Conservation (phyloP, 1,140 invertebrate species). For the Panagrolaimus sp. region DNA sequence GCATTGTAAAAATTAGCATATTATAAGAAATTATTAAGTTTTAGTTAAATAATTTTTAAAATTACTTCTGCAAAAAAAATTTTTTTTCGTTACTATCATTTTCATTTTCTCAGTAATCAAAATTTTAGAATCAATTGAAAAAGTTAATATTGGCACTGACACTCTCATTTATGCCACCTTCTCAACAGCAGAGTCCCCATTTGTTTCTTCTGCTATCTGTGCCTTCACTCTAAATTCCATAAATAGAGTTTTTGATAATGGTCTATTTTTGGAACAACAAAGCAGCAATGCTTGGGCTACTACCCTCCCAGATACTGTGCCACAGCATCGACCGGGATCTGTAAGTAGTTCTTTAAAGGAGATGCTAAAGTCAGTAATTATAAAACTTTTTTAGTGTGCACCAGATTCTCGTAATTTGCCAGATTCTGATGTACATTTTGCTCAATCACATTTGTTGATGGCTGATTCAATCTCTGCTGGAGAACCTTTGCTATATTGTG, state of each 20-base stretch:
- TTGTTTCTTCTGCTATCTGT: constrained; percentile 87
- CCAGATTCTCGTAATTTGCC: constrained; percentile 47
- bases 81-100: too few species aligned
- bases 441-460: constrained; percentile 87
- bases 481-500: constrained; percentile 58
- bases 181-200: constrained; percentile 66
- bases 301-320: constrained; percentile 75
- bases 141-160: constrained; percentile 73
- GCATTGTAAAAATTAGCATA: too few species aligned
- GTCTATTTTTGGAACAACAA: constrained; percentile 86
- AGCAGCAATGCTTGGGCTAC: constrained; percentile 85
- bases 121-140: constrained; percentile 78
- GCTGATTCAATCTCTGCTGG: constrained; percentile 82
- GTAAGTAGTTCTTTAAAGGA: too few species aligned
- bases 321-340: constrained; percentile 78
- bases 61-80: too few species aligned
- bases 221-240: constrained; percentile 81
- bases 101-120: neutral
- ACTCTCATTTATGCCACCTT: constrained; percentile 89
- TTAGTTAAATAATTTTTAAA: too few species aligned
- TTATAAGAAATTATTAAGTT: too few species aligned
- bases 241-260: constrained; percentile 77
- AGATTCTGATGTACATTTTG: constrained; percentile 84
- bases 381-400: constrained; percentile 22
- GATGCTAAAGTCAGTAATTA: too few species aligned